Evolutionary conservation across 2,888 invertebrate genomes (phyloP).

Genomic region (Frankliniella fusca): DNA sequence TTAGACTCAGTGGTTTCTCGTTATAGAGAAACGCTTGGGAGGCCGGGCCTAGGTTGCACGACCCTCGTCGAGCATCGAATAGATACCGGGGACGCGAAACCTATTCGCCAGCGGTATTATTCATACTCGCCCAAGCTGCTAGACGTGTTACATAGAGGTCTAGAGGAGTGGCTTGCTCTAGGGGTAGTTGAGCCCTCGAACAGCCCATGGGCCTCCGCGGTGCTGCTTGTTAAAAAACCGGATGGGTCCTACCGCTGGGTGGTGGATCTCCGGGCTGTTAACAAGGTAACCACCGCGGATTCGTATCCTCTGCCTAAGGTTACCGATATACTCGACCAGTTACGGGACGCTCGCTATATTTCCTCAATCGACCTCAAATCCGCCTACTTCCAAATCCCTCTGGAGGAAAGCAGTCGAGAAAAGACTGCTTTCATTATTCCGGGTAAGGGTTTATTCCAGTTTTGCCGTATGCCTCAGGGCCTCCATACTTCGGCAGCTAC

Average conservation of each 20-base stretch:
- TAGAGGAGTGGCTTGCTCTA: too few relatives aligned
- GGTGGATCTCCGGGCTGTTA: too few relatives aligned
- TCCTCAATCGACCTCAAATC: conserved; percentile 36
- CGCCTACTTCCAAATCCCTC: conserved; percentile 38
- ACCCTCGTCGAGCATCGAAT: conserved; percentile 14
- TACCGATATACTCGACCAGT: conserved; percentile 34
- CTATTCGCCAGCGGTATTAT: neutral
- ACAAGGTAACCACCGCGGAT: conserved; percentile 37
- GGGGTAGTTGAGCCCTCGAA: too few relatives aligned
- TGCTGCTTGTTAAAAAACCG: too few relatives aligned
- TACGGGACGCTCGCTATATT: conserved; percentile 32
- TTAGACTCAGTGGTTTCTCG: neutral
- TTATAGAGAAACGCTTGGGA: neutral
- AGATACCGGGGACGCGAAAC: conserved; percentile 30
- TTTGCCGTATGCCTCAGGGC: conserved; percentile 39
- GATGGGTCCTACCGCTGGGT: too few relatives aligned
- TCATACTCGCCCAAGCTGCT: conserved; percentile 34
- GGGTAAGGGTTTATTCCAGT: conserved; percentile 35
- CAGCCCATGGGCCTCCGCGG: too few relatives aligned
- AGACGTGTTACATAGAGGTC: conserved; percentile 36
- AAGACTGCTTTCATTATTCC: conserved; percentile 39
- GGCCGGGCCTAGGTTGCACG: conserved; percentile 3
- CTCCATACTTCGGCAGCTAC: neutral
- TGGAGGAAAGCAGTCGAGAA: conserved; percentile 34
- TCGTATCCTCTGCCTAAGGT: conserved; percentile 38